phyloP scores from a whole-genome alignment of 2,113 vertebrate genomes.

The Marmota monax region DNA sequence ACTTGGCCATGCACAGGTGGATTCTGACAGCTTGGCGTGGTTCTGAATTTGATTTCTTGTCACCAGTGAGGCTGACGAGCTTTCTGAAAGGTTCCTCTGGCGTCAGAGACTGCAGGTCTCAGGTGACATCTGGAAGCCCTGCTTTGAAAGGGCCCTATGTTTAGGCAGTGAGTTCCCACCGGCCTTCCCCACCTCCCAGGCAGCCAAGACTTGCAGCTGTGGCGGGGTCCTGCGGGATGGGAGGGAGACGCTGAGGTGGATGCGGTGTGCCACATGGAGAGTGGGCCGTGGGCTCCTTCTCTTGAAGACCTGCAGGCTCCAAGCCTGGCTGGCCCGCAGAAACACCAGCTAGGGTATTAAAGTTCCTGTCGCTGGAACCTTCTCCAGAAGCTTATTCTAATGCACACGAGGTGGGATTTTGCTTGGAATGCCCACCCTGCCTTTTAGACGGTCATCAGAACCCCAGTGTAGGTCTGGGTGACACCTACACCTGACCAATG shows the following conservation, averaged over 20 bases:
- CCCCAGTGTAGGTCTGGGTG: background rate
- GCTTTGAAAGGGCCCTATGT: background rate
- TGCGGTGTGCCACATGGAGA: background rate
- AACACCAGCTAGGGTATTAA: background rate
- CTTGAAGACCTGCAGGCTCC: background rate
- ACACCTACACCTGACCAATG: background rate
- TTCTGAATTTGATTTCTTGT: background rate
- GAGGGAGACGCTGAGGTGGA: background rate
- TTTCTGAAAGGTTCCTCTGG: background rate
- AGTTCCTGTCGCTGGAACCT: background rate
- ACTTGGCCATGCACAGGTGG: background rate
- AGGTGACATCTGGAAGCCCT: background rate
- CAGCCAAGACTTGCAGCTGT: background rate
- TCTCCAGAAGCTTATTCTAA: background rate
- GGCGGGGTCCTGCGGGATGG: background rate
- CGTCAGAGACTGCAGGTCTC: background rate
- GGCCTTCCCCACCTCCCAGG: background rate
- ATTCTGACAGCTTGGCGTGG: accelerated
- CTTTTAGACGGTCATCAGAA: background rate
- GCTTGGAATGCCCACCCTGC: background rate
- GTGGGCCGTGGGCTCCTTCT: background rate
- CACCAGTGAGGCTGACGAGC: background rate
- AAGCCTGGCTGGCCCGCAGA: background rate
- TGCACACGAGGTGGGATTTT: background rate
- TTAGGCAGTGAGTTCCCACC: background rate